A percentile compares a stretch with the other conserved stretches of the same genome.
phyloP scores from a whole-genome alignment of 2,113 vertebrate species.

The Mus pahari region DNA sequence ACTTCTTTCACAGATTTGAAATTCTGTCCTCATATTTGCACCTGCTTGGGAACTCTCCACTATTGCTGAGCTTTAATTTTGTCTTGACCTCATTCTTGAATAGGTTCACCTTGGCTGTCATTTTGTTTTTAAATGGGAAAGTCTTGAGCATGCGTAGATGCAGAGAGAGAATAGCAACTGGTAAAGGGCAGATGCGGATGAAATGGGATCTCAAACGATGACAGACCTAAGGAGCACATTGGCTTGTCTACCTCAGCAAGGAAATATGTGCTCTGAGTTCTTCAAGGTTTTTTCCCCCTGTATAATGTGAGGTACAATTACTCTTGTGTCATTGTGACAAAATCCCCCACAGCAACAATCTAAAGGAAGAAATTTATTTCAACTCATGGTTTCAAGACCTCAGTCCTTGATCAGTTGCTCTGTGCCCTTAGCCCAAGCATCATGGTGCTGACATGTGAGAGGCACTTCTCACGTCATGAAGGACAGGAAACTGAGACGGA shows the following conservation, averaged over 20 bases:
- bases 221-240: neutral
- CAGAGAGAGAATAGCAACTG: neutral
- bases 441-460: neutral
- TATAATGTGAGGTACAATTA: neutral
- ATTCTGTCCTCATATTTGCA: neutral
- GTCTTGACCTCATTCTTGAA: neutral
- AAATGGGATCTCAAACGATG: rapidly evolving
- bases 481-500: neutral
- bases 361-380: neutral
- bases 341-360: neutral
- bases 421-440: neutral
- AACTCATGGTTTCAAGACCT: neutral
- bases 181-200: neutral
- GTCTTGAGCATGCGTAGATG: neutral
- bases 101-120: neutral
- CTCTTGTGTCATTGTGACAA: neutral
- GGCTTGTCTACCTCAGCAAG: too few species aligned
- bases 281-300: neutral
- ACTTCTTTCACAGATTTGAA: neutral
- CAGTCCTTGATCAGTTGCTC: neutral
- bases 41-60: conserved; percentile 15
- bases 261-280: neutral
- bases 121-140: neutral
- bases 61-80: neutral
- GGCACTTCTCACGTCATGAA: neutral